Conservation (phyloP, 2,797 vertebrate genomes). For the Malacoraja senta region DNA sequence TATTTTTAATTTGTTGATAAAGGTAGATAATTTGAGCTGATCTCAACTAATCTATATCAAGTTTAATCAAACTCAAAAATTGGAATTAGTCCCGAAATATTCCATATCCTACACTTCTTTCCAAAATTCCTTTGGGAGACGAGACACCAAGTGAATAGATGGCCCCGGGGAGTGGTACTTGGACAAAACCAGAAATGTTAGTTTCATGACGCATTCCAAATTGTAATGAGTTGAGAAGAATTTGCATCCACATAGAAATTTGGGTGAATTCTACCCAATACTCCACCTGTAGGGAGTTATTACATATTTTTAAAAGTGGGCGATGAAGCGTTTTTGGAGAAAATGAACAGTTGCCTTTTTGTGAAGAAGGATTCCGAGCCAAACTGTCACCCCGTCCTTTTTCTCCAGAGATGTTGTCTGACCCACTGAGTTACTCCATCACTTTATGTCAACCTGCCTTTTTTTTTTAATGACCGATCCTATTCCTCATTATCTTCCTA, state of each 20-base stretch:
- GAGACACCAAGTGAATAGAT: background rate
- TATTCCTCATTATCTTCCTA: background rate
- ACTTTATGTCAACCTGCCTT: background rate
- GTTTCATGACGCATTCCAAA: background rate
- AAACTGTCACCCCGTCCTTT: too few relatives aligned
- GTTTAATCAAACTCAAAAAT: too few relatives aligned
- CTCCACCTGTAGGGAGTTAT: background rate
- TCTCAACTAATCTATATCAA: too few relatives aligned
- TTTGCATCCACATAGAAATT: background rate
- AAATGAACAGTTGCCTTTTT: background rate
- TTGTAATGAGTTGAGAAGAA: background rate
- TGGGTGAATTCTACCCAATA: background rate
- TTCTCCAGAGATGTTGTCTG: too few relatives aligned
- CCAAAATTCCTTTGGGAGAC: background rate
- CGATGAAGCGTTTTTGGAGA: background rate
- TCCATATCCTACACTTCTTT: background rate
- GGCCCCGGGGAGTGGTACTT: background rate
- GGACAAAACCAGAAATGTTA: background rate
- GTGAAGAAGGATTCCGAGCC: too few relatives aligned
- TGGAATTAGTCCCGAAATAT: background rate
- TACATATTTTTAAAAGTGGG: background rate
- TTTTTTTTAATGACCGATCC: background rate
- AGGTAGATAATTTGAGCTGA: background rate
- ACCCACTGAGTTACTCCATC: too few relatives aligned
- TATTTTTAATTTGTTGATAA: background rate